Base-by-base conservation (phyloP, 1,140 invertebrate species). In the Thaumetopoea pityocampa region DNA sequence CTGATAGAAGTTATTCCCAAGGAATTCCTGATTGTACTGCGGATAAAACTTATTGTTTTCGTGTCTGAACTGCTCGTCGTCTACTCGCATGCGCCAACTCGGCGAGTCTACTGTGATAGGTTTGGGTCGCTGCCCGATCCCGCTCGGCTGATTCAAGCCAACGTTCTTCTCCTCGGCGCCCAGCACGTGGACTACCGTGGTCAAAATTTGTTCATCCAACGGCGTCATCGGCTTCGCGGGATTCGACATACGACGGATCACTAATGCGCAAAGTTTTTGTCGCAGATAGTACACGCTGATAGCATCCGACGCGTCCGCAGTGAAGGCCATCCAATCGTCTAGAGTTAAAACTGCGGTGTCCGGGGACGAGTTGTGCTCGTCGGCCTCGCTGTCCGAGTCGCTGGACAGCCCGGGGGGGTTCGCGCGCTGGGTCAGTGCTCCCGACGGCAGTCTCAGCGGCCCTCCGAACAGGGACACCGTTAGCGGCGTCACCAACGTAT, bases 261-360 rank as follows among this genome's bases (percentile, higher is more conserved):
- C 89, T 5, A 95, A 63, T 14, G 92, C 89, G 60, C 94, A 91
- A 74, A 94, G 92, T 43, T 93, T 93, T 64, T 94, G 91, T 14
- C 95, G 83, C 9, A 96, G 85, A 67, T 92, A 89, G 45, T 92
- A 87, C 4, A 92, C 87, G 17, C 93, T 81, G 24, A 90, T 86
- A 0, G 90, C 91, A 38, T 89, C 87, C 12, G 92, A 88, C 3
- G 89, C 87, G 58, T 92, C 90, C 0, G 92, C 81, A 24, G 88
- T 87, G 68, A 95, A 94, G n/a, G 89, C 88, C 14, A 93, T 88
- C 93, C 93, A 96, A 42, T 95, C 92, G 60, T 95, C 93, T 0
- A 95, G 78, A 0, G 79, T 69, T 1, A 84, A 48, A 3, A 71
- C 69, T 4, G 77, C 81, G 0, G 70, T 66, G 36, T 85, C 74